Evolutionary conservation across 2,797 vertebrate genomes (phyloP), one percentile per base, ranked within the genome.

Genomic region (Gymnoscopelus braueri): DNA sequence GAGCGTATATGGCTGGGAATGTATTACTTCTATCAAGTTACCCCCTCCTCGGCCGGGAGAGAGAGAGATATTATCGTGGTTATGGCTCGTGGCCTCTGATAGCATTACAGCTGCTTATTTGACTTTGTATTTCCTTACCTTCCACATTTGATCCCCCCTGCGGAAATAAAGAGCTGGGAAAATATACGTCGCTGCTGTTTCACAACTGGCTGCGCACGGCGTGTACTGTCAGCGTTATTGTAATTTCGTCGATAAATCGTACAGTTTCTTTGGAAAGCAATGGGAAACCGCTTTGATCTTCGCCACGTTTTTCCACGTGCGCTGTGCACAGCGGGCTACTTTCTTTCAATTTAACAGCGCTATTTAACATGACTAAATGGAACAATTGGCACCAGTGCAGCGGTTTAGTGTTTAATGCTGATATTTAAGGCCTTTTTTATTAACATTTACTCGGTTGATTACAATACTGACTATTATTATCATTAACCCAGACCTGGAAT

Each of bases 11-110:
- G 80, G 70, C 79, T 80, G 44, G 66, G 74, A 32, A 84, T 78
- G 86, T 81, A 80, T 85, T 72, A 81, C 83, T 53, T 81, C 83
- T 87, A 90, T 91, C 78, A 78, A 82, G 86, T 90, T 89, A 81
- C 72, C 74, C 50, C 63, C 3, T 51, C 59, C 78, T 71, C 78
- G 60, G 77, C 87, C 50, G 23, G 13, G 13, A 59, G 29, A 29
- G 79, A 87, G 79, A 83, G 69, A 79, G 87, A 90, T 87, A 83
- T 89, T 79, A 88, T 88, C 77, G 44, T 11, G 63, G 84, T 88
- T 88, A 76, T 66, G 85, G 81, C 80, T 87, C 78, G 59, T 75
- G 67, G 87, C 81, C 72, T 82, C 81, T 89, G 87, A 91, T 92
- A 88, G 81, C 76, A 85, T 89, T 88, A 87, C 75, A 67, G 77